Evolutionary conservation across 1,140 invertebrate species (phyloP).

Genomic region (Wasmannia auropunctata): DNA sequence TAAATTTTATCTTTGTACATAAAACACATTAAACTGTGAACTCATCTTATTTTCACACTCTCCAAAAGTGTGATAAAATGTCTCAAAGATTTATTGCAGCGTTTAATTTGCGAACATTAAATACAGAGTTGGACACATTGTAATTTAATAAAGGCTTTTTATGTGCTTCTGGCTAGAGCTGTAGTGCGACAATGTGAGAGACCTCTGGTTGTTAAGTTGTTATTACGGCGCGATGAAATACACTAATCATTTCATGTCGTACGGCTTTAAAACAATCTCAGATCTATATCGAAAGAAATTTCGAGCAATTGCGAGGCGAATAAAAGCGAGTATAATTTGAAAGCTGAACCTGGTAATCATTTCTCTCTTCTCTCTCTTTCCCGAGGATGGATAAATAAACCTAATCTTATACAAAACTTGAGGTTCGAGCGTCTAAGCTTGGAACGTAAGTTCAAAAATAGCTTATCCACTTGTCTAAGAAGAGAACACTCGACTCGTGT

Average conservation of each 20-base stretch:
- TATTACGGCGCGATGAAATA: conserved; percentile 29
- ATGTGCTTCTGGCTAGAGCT: not conserved
- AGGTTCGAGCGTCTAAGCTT: not conserved
- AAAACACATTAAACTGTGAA: not conserved
- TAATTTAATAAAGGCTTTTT: not conserved
- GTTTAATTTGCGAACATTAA: not conserved
- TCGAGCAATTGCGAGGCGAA: not conserved
- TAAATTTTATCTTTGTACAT: not conserved
- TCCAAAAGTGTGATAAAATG: not conserved
- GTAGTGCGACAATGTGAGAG: not conserved
- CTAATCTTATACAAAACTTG: not conserved
- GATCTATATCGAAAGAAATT: conserved; percentile 7
- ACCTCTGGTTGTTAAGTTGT: not conserved
- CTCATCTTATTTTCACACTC: not conserved
- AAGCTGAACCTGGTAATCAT: not conserved
- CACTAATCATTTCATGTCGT: conserved; percentile 22
- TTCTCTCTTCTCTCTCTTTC: too few species aligned
- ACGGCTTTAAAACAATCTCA: conserved; percentile 12
- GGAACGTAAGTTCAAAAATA: not conserved
- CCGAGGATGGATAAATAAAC: not conserved
- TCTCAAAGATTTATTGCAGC: not conserved
- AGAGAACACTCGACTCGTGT: not conserved
- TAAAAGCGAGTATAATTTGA: conserved; percentile 4
- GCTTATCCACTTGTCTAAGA: not conserved
- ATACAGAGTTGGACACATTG: not conserved